Evolutionary conservation across 2,888 invertebrate genomes (phyloP).

Genomic region (Galeopsomyia nigrocyanea): DNA sequence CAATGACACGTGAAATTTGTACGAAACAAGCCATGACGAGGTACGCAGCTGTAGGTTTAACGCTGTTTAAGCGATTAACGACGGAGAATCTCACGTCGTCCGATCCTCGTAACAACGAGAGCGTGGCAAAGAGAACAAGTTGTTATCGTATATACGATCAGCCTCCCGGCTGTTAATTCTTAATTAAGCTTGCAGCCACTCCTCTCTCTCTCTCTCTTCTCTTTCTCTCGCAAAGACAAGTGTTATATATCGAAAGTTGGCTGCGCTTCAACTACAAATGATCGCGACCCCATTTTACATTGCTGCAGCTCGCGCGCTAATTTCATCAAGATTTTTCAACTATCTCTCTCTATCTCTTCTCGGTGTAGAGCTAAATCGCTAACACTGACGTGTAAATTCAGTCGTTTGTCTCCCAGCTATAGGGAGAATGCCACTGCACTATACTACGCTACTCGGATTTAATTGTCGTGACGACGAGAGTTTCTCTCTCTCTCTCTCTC

Average conservation of each 20-base stretch:
- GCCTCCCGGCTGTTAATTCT: conserved; percentile 60
- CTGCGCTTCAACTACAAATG: conserved; percentile 62
- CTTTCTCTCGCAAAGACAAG: conserved; percentile 36
- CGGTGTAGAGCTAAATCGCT: not conserved
- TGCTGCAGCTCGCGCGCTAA: conserved; percentile 13
- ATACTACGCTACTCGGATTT: not conserved
- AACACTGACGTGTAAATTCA: conserved; percentile 31
- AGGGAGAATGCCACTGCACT: too few species aligned
- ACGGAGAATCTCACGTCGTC: too few species aligned
- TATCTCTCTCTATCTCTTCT: conserved; percentile 12
- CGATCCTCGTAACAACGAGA: too few species aligned
- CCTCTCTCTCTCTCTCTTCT: conserved; percentile 34
- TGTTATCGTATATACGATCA: conserved; percentile 12
- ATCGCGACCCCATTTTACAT: conserved; percentile 56
- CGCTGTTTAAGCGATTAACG: not conserved
- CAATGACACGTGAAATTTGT: not conserved
- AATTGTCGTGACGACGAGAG: conserved; percentile 15
- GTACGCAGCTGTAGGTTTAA: conserved; percentile 2
- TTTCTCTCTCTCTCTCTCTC: not conserved
- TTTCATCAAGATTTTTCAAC: conserved; percentile 26
- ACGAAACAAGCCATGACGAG: not conserved
- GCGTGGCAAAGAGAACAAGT: not conserved
- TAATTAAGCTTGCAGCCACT: conserved; percentile 59
- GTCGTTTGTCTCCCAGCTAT: conserved; percentile 16
- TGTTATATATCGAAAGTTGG: conserved; percentile 64